Evolutionary conservation across 2,888 invertebrate species (phyloP).

Genomic region (Lycocerus yunnanus): DNA sequence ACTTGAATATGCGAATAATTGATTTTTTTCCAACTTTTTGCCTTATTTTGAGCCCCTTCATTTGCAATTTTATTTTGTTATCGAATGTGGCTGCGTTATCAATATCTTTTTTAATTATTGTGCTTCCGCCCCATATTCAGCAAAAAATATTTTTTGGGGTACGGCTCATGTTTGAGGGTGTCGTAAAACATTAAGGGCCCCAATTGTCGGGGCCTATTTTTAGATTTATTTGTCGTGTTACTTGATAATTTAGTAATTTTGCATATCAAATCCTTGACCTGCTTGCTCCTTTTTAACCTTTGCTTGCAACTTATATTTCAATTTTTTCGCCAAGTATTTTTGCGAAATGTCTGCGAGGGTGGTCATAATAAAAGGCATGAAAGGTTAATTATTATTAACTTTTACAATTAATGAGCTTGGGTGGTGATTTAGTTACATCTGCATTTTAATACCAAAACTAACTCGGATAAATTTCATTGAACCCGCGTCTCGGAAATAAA

Average conservation of each 20-base stretch:
- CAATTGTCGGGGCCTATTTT: constrained; percentile 11
- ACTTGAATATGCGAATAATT: background rate
- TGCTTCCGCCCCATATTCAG: background rate
- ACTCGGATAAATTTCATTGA: background rate
- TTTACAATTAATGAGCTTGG: background rate
- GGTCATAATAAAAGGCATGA: background rate
- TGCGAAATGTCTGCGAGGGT: background rate
- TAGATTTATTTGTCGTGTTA: constrained; percentile 18
- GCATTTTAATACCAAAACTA: background rate
- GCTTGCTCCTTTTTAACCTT: constrained; percentile 18
- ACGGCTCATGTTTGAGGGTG: background rate
- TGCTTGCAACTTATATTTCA: background rate
- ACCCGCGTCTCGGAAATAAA: background rate
- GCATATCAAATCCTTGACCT: constrained; percentile 26
- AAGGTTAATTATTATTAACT: background rate
- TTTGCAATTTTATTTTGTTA: background rate
- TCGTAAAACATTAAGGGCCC: background rate
- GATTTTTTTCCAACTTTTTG: constrained; percentile 6
- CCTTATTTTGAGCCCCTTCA: background rate
- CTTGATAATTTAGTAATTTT: constrained; percentile 24
- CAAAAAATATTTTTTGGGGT: background rate
- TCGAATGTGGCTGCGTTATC: background rate
- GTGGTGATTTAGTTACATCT: background rate
- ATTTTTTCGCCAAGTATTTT: background rate
- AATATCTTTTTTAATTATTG: background rate